Conservation (phyloP, 2,797 vertebrate genomes). For the Lepilemur septentrionalis region DNA sequence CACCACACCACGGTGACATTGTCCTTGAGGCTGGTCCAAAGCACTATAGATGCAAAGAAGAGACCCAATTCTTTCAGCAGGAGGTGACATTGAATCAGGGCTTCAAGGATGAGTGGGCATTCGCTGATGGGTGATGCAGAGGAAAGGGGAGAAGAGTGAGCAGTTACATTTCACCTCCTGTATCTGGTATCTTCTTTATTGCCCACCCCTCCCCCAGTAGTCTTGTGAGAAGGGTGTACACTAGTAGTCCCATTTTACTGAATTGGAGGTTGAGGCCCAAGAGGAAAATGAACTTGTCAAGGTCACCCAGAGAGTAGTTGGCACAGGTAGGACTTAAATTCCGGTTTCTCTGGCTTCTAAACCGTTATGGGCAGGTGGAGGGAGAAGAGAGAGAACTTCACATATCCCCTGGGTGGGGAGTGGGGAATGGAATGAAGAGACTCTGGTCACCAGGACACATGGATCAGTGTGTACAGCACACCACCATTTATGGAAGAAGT, state of each 20-base stretch:
- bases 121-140: background rate
- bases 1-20: background rate
- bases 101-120: background rate
- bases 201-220: background rate
- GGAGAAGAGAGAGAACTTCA: background rate
- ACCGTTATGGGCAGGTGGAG: background rate
- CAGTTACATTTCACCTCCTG: background rate
- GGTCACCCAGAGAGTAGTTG: background rate
- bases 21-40: background rate
- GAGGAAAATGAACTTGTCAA: background rate
- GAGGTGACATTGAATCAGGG: background rate
- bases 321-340: background rate
- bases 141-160: background rate
- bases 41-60: background rate
- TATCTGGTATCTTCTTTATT: background rate
- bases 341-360: background rate
- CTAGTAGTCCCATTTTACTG: slow-evolving; percentile 1
- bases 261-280: background rate
- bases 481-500: background rate
- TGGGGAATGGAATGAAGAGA: background rate
- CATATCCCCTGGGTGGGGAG: fast-evolving
- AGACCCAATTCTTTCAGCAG: background rate
- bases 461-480: fast-evolving
- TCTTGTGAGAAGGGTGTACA: background rate
- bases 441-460: fast-evolving